phyloP scores from a whole-genome alignment of 2,888 invertebrate species.

The Drosophila birchii region DNA sequence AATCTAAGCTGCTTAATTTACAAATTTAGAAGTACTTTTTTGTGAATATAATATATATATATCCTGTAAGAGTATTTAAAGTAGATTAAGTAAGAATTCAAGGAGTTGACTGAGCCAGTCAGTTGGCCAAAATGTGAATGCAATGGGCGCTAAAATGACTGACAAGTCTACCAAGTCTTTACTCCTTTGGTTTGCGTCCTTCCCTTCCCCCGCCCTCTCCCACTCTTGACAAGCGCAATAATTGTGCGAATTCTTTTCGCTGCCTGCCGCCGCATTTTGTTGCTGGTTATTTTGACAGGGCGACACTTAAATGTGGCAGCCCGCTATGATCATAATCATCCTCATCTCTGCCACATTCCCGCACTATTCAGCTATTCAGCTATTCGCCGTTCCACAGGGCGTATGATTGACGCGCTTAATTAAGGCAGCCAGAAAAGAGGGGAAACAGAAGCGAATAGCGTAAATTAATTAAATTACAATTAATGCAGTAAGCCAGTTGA shows the following conservation, averaged over 20 bases:
- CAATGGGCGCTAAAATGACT: slow-evolving; percentile 71
- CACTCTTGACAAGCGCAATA: slow-evolving; percentile 64
- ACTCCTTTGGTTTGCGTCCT: not conserved
- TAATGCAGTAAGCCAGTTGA: slow-evolving; percentile 58
- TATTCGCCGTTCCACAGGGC: slow-evolving; percentile 52
- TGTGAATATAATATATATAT: not conserved
- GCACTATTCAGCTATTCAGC: slow-evolving; percentile 35
- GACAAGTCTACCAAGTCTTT: slow-evolving; percentile 51
- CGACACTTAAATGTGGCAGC: slow-evolving; percentile 72
- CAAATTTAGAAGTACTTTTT: not conserved
- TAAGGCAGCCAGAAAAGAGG: slow-evolving; percentile 47
- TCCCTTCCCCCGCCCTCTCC: not conserved
- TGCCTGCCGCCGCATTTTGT: slow-evolving; percentile 17
- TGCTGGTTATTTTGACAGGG: slow-evolving; percentile 62
- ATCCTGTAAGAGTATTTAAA: slow-evolving; percentile 1
- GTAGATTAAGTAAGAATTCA: not conserved
- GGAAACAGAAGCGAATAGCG: slow-evolving; percentile 36
- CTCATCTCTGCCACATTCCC: slow-evolving; percentile 10
- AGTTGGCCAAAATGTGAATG: slow-evolving; percentile 58
- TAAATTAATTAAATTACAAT: slow-evolving; percentile 78
- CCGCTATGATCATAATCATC: slow-evolving; percentile 38
- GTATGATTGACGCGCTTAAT: slow-evolving; percentile 74
- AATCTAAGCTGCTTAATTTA: not conserved
- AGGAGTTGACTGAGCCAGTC: slow-evolving; percentile 18
- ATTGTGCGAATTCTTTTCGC: slow-evolving; percentile 66